These are phyloP conservation scores for Enteromius afrohamiltoni DNA, from an alignment of 2,797 vertebrate genomes.

Conservation along the genomic window DNA sequence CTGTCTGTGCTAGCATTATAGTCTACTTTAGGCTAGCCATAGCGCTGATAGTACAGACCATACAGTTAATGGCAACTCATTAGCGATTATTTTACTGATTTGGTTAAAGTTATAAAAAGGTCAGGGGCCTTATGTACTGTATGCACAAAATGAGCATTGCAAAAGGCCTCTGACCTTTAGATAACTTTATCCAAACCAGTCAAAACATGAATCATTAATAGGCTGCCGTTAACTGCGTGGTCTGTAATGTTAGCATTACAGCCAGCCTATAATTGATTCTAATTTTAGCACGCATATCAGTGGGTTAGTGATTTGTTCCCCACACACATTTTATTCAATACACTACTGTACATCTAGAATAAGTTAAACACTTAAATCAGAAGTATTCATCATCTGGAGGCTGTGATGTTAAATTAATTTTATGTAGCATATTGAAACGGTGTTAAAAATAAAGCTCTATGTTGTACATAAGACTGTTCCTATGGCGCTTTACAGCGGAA, in stretches of 20 bases:
- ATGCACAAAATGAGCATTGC: slow-evolving; percentile 8
- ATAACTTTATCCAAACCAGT: slow-evolving; percentile 10
- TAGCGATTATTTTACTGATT: slow-evolving; percentile 6
- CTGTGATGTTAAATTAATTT: background rate
- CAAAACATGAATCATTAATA: slow-evolving; percentile 13
- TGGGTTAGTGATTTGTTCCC: background rate
- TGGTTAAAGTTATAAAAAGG: slow-evolving; percentile 18
- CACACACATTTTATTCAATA: background rate
- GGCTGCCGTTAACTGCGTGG: background rate
- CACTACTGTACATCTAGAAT: background rate
- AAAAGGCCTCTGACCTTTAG: slow-evolving; percentile 20
- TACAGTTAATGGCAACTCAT: slow-evolving; percentile 25
- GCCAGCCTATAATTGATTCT: slow-evolving; percentile 7
- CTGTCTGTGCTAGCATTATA: slow-evolving; percentile 9
- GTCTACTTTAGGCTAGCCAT: background rate
- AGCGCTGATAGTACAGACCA: background rate
- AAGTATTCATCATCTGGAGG: background rate
- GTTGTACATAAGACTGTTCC: background rate
- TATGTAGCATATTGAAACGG: background rate
- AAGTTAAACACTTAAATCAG: background rate
- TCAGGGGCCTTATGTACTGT: background rate
- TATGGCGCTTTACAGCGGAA: background rate
- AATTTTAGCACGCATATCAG: slow-evolving; percentile 14
- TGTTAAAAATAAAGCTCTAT: background rate
- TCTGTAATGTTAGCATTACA: slow-evolving; percentile 28